Conservation (phyloP, 2,113 vertebrate species). For the Clarias magur region DNA sequence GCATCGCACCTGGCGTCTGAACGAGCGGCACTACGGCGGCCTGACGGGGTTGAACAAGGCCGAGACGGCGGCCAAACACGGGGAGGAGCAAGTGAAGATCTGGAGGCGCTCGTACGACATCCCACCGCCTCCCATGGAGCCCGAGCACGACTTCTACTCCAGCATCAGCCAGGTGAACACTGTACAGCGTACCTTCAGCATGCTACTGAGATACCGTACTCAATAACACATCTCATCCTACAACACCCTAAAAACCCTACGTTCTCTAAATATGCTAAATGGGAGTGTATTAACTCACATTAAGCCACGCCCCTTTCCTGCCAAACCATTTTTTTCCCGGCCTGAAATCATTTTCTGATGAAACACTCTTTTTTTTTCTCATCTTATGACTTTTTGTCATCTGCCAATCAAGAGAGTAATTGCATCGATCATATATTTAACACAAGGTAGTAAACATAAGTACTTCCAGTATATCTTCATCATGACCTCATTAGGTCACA, state of each 20-base stretch:
- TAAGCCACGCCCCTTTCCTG: neutral
- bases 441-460: neutral
- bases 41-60: constrained; percentile 86
- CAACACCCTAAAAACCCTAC: neutral
- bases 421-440: neutral
- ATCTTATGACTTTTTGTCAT: neutral
- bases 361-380: neutral
- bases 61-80: constrained; percentile 83
- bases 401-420: neutral
- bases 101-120: constrained; percentile 84
- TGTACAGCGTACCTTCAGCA: neutral
- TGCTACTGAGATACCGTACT: neutral
- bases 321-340: neutral
- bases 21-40: constrained; percentile 84
- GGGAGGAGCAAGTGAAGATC: constrained; percentile 84
- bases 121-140: constrained; percentile 81
- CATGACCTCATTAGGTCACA: neutral
- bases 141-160: constrained; percentile 80
- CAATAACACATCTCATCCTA: neutral
- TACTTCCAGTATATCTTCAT: neutral
- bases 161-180: constrained; percentile 78
- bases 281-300: neutral
- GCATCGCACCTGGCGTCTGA: constrained; percentile 83
- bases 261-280: neutral
- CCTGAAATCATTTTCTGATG: neutral